Evolutionary conservation across 2,797 vertebrate genomes (phyloP).

Genomic region (Hephaestus fuliginosus): DNA sequence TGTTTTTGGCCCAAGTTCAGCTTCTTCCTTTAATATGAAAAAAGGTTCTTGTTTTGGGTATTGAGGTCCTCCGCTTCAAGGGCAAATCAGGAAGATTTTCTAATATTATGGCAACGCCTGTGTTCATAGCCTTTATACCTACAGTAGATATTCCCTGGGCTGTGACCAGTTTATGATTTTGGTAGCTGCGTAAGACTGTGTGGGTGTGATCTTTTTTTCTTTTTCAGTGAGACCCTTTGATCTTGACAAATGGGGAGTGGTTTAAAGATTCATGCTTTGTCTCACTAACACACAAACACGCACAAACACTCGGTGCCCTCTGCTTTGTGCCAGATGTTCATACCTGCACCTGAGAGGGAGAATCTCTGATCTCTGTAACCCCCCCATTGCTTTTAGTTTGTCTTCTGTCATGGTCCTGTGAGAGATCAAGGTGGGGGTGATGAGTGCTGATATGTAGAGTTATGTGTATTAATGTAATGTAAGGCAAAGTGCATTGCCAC

Average conservation of each 20-base stretch:
- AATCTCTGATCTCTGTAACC: conserved; percentile 20
- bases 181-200: conserved; percentile 42
- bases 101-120: conserved; percentile 15
- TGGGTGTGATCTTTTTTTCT: conserved; percentile 64
- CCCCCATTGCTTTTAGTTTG: conserved; percentile 14
- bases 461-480: conserved; percentile 30
- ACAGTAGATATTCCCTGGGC: conserved; percentile 19
- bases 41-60: conserved; percentile 39
- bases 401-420: conserved; percentile 22
- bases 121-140: conserved; percentile 34
- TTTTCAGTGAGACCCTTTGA: conserved; percentile 65
- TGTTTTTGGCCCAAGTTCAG: conserved; percentile 70
- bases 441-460: background rate
- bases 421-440: background rate
- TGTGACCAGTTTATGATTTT: conserved; percentile 37
- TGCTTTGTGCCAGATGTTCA: conserved; percentile 59
- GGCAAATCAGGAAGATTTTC: conserved; percentile 40
- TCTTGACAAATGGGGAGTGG: conserved; percentile 62
- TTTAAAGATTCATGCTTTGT: conserved; percentile 58
- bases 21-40: conserved; percentile 49
- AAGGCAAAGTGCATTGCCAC: conserved; percentile 40
- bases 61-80: conserved; percentile 43
- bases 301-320: conserved; percentile 25
- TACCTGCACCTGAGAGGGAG: conserved; percentile 40
- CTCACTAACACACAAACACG: conserved; percentile 16